Evolutionary conservation across 2,113 vertebrate genomes (phyloP).

Genomic region (Ibidorhyncha struthersii): DNA sequence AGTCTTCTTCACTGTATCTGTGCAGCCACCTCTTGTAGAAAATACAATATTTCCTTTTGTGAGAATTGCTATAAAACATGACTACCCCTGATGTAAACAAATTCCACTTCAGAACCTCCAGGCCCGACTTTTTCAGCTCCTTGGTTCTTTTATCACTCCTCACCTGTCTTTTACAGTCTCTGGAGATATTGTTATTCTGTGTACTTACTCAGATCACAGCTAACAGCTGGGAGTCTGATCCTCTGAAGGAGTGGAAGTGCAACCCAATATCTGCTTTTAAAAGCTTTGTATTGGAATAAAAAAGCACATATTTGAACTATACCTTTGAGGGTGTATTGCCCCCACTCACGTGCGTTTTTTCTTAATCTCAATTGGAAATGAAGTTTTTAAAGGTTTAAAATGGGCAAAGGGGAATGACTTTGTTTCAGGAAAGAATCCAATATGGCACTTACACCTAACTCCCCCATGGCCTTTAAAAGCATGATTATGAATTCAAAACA

Average conservation of each 20-base stretch:
- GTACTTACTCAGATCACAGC: neutral
- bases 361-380: conserved; percentile 36
- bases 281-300: conserved; percentile 6
- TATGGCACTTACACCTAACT: neutral
- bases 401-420: neutral
- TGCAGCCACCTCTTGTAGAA: neutral
- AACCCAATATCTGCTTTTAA: neutral
- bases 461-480: neutral
- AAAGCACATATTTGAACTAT: neutral
- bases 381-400: conserved; percentile 39
- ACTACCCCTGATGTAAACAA: neutral
- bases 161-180: neutral
- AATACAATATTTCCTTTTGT: neutral
- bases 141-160: neutral
- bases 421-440: neutral
- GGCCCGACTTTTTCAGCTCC: neutral
- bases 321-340: neutral
- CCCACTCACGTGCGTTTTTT: neutral
- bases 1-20: neutral
- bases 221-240: neutral
- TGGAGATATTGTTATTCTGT: neutral
- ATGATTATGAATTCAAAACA: conserved; percentile 8
- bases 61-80: neutral
- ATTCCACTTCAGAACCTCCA: neutral
- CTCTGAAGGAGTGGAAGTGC: neutral